Evolutionary conservation across 2,888 invertebrate genomes (phyloP), one percentile per base, ranked within the genome.

Genomic region (Sceliomorpha sp.): DNA sequence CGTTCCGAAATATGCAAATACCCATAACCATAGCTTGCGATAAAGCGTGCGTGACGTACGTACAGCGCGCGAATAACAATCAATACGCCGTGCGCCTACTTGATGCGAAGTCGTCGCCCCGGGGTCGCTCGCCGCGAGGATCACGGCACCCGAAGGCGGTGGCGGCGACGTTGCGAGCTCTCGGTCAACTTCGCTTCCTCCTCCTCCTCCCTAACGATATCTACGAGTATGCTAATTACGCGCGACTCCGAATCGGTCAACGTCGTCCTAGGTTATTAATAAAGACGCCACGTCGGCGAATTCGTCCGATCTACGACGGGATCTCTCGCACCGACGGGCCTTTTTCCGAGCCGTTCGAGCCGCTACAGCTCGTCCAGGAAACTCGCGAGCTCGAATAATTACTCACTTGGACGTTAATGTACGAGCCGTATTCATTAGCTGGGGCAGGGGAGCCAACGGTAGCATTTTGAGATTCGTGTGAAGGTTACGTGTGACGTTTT

Each of bases 251-350:
- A 81, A 83, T 84, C 84, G 80, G 80, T 83, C 86, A 85, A 81
- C 73, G 85, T 85, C 85, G 77, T 79, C 75, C 71, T 63, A 74
- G 77, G 84, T 84, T 84, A 85, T 85, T 86, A 85, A 86, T 86
- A 86, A 84, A 86, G 85, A 86, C 77, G 78, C 82, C 76, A 78
- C n/a, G 62, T 66, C 74, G 50, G 39, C 42, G 69, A 73, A 77
- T 80, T 76, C 79, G 73, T 78, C 77, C 80, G 78, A 82, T 83
- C 80, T 79, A 74, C 75, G 79, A 82, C 81, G 81, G 76, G 77
- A 81, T 80, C 81, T 73, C 69, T 37, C 59, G 20, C 20, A 20
- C 20, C 20, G 20, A 20, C 20, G 20, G 20, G 27, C 58, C 73
- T 71, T 72, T 73, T 73, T 68, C 72, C 63, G 76, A 50, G 64